A percentile compares a stretch with the other conserved stretches of the same genome.
Evolutionary conservation across 2,888 invertebrate genomes (phyloP).

Genomic region (Byasa hedistus): DNA sequence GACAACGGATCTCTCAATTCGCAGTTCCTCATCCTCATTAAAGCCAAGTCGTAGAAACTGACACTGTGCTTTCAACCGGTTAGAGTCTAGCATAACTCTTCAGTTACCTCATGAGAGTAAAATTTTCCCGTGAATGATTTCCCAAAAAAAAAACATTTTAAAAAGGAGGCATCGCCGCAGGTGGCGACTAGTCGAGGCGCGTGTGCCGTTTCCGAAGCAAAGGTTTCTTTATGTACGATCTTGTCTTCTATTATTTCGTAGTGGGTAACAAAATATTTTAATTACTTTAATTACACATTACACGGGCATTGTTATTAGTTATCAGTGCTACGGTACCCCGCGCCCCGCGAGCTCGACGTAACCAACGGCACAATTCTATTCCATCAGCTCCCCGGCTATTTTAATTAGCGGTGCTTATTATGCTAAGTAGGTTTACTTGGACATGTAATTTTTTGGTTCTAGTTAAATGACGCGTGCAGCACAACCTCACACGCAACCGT

Average conservation of each 20-base stretch:
- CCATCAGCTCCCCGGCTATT: conserved; percentile 41
- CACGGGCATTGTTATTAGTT: too few relatives aligned
- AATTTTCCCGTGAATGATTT: too few relatives aligned
- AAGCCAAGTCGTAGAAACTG: too few relatives aligned
- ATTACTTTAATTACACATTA: background rate
- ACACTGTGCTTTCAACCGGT: too few relatives aligned
- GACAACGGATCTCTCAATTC: too few relatives aligned
- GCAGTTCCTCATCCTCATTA: too few relatives aligned
- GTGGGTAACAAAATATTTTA: background rate
- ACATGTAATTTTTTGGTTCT: conserved; percentile 59
- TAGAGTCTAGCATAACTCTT: too few relatives aligned
- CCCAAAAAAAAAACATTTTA: too few relatives aligned
- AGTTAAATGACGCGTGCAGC: conserved; percentile 62
- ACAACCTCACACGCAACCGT: conserved; percentile 34
- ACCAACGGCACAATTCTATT: conserved; percentile 44
- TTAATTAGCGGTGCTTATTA: conserved; percentile 62
- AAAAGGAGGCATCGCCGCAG: too few relatives aligned
- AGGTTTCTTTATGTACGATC: background rate
- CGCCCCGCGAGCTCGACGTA: conserved; percentile 16
- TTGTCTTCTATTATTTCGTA: background rate
- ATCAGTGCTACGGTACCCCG: conserved; percentile 40
- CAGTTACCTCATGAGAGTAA: too few relatives aligned
- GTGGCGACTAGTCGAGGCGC: too few relatives aligned
- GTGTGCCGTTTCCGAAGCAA: too few relatives aligned
- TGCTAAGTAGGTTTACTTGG: conserved; percentile 57